phyloP scores from a whole-genome alignment of 1,140 invertebrate genomes.

The Anastrepha obliqua region DNA sequence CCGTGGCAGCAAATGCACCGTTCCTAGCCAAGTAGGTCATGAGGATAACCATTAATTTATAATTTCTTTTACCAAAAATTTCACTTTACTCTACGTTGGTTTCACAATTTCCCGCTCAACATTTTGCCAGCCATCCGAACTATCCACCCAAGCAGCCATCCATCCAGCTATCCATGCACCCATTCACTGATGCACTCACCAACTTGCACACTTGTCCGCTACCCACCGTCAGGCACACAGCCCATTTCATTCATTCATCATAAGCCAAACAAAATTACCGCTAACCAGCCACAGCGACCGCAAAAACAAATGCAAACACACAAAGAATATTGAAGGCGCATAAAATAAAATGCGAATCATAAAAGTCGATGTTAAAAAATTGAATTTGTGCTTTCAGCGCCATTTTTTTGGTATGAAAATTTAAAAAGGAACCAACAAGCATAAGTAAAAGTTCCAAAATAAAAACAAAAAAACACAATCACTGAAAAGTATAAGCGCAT shows the following conservation, averaged over 20 bases:
- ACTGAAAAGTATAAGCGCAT: neutral
- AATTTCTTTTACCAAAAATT: constrained; percentile 66
- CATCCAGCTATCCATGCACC: too few relatives aligned
- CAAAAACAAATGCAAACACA: constrained; percentile 39
- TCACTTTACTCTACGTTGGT: constrained; percentile 37
- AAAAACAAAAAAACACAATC: neutral
- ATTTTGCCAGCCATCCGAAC: neutral
- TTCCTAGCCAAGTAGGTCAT: constrained; percentile 68
- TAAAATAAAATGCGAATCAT: neutral
- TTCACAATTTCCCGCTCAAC: constrained; percentile 39
- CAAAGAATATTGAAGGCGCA: neutral
- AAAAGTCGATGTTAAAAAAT: constrained; percentile 33
- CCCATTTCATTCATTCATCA: constrained; percentile 14
- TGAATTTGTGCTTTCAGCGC: constrained; percentile 9
- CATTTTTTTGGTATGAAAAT: neutral
- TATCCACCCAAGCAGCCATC: neutral
- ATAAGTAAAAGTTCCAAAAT: neutral
- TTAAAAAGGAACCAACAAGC: neutral
- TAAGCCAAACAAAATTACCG: constrained; percentile 1
- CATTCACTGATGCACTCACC: neutral
- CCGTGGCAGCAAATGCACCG: constrained; percentile 11
- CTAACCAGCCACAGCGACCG: neutral
- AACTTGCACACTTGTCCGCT: neutral
- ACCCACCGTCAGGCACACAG: neutral
- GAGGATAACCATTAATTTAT: constrained; percentile 74